A percentile compares a stretch with the other conserved stretches of the same genome.
These are phyloP conservation scores for Morphnarchus princeps DNA, from an alignment of 2,113 vertebrate genomes.

Conservation along the genomic window DNA sequence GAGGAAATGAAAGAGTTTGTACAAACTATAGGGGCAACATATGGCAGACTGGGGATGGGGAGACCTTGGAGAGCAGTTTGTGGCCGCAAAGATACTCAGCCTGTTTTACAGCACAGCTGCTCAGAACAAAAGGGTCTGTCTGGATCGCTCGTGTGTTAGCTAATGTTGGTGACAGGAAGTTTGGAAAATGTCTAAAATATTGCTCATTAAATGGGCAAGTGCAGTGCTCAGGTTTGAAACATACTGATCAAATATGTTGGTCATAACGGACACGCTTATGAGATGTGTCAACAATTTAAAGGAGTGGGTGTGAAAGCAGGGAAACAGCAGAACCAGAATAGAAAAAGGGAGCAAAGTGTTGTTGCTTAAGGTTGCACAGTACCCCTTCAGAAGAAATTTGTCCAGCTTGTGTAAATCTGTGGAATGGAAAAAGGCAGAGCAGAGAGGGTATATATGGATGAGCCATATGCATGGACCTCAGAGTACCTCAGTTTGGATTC, in stretches of 20 bases:
- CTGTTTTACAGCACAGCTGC: conserved; percentile 59
- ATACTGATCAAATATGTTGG: neutral
- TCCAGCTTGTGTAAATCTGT: neutral
- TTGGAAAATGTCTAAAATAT: conserved; percentile 56
- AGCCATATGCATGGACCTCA: neutral
- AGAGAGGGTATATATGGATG: neutral
- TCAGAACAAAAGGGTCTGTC: conserved; percentile 44
- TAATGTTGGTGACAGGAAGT: conserved; percentile 52
- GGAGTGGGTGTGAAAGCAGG: neutral
- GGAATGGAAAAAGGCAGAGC: neutral
- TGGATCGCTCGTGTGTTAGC: neutral
- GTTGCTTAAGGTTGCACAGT: neutral
- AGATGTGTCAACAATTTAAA: neutral
- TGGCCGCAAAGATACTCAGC: conserved; percentile 4
- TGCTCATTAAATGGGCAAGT: conserved; percentile 28
- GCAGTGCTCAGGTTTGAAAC: neutral
- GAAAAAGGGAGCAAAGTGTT: neutral
- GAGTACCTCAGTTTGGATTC: neutral
- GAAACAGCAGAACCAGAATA: neutral
- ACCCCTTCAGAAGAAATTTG: neutral
- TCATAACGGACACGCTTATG: neutral
- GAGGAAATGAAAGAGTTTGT: conserved; percentile 53
- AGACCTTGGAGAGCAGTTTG: conserved; percentile 49
- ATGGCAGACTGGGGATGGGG: conserved; percentile 32
- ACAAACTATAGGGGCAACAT: conserved; percentile 24